Evolutionary conservation across 1,140 invertebrate species (phyloP), one percentile per base, ranked within the genome.

Genomic region (Sycobia sp.): DNA sequence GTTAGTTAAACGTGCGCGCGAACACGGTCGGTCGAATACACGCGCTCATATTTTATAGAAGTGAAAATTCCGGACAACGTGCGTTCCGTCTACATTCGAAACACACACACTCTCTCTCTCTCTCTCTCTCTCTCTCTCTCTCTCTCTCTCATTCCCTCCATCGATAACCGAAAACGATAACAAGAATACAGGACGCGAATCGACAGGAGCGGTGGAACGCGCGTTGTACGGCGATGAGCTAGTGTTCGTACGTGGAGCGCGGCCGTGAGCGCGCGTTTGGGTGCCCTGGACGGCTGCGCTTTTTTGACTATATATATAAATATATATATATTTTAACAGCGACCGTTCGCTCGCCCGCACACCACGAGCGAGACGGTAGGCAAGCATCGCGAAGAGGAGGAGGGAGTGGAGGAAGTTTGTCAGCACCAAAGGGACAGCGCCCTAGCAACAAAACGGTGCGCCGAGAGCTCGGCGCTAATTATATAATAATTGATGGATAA

Each of bases 401-500:
- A n/a, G n/a, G n/a, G n/a, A n/a, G n/a, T n/a, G n/a, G n/a, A n/a
- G n/a, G n/a, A n/a, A n/a, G n/a, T n/a, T n/a, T n/a, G n/a, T n/a
- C n/a, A n/a, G n/a, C n/a, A n/a, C n/a, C n/a, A n/a, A n/a, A n/a
- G n/a, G n/a, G n/a, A n/a, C n/a, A n/a, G n/a, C n/a, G n/a, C n/a
- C n/a, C n/a, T n/a, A n/a, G n/a, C n/a, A n/a, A n/a, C n/a, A n/a
- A n/a, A n/a, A n/a, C n/a, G n/a, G n/a, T n/a, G n/a, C n/a, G n/a
- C n/a, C n/a, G n/a, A n/a, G n/a, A n/a, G n/a, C n/a, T n/a, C n/a
- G n/a, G n/a, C n/a, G n/a, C n/a, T n/a, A n/a, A n/a, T n/a, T n/a
- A n/a, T n/a, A n/a, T n/a, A 55, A 64, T 64, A 58, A 64, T 64
- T 64, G 62, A 64, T 64, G 58, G 58, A 64, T 55, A 55, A 64